phyloP scores from a whole-genome alignment of 2,113 vertebrate genomes.

The Pomatostomus ruficeps region DNA sequence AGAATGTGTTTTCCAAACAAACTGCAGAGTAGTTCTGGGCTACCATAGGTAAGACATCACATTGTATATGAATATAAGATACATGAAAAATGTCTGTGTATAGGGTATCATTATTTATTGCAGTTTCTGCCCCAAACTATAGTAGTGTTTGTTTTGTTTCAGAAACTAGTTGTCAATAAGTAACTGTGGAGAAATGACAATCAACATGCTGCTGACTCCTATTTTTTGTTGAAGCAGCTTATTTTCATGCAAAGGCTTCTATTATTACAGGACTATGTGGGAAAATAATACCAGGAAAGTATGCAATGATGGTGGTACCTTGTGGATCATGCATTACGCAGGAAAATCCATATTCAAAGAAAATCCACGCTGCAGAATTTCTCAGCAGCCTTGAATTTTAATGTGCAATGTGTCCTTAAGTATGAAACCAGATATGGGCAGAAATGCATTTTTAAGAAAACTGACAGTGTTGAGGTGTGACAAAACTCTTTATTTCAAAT shows the following conservation, averaged over 20 bases:
- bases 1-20: neutral
- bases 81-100: neutral
- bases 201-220: neutral
- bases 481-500: neutral
- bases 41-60: neutral
- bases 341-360: neutral
- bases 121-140: neutral
- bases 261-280: neutral
- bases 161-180: neutral
- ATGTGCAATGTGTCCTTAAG: neutral
- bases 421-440: neutral
- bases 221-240: neutral
- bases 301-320: neutral
- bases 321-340: neutral
- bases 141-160: neutral
- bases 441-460: neutral
- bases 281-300: neutral
- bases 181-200: neutral
- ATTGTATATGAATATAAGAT: neutral
- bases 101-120: neutral
- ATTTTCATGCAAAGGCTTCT: neutral
- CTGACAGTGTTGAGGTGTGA: neutral
- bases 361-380: neutral
- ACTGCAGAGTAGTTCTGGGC: neutral
- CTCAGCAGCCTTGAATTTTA: neutral